Base-by-base conservation (phyloP, 1,140 invertebrate species). In the Neodiprion lecontei region DNA sequence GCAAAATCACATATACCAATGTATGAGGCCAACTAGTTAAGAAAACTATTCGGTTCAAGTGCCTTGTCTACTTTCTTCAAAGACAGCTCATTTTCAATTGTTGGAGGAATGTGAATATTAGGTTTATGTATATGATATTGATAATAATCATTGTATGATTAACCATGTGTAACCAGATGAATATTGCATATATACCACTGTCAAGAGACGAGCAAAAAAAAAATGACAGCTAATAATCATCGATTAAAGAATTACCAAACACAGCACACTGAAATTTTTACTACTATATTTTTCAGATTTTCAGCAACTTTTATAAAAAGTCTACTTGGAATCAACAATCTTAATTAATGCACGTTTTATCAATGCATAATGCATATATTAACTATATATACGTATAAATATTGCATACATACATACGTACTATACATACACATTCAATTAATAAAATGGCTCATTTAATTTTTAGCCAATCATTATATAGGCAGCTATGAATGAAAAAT, bases 91-190 rank as follows among this genome's bases (percentile, higher is more conserved):
- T 87, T 87, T 65, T 87, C 82, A 85, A 86, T 86, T 87, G 85
- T 86, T 87, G 84, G 84, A 87, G 83, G 85, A 87, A 86, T 87
- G 85, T 86, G 85, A 86, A 87, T 87, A 87, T 79, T 84, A 85
- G 82, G 82, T 81, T 78, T 74, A 74, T 78, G 70, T 81, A 75
- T 76, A 78, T 78, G 76, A 74, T 76, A 80, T 66, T 72, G 74
- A 79, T 77, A 76, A 76, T 76, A 70, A 70, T 76, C 69, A 77
- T 40, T 40, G 28, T 17, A 75, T 75, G 73, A 75, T 73, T 75
- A 75, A 75, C 49, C 11, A 74, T 76, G 72, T 77, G 49, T 61
- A 61, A 61, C 53, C 53, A 61, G 53, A 61, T 8, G n/a, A 61
- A 61, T 61, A 61, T 17, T 61, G 53, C 11, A 61, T 61, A 61